These are phyloP conservation scores for Anticlea derivata DNA, from an alignment of 2,888 invertebrate species.

Conservation along the genomic window DNA sequence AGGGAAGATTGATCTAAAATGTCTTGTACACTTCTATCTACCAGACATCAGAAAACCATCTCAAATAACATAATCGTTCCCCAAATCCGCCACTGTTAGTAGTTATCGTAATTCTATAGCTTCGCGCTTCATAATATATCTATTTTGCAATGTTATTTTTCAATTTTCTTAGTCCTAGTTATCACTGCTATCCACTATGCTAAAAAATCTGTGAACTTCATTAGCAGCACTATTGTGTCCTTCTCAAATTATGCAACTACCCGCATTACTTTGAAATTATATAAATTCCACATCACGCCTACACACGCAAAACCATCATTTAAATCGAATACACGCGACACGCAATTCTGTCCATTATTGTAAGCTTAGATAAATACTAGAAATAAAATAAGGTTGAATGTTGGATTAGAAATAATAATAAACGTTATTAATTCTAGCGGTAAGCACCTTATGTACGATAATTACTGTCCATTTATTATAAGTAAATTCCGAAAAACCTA, in stretches of 20 bases:
- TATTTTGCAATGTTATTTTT: conserved; percentile 3
- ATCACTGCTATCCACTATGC: conserved; percentile 1
- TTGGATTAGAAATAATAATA: conserved; percentile 49
- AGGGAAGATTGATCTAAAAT: too few relatives aligned
- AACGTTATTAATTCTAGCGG: conserved; percentile 54
- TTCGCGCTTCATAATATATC: conserved; percentile 18
- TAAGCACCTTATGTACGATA: conserved; percentile 73
- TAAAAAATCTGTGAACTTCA: neutral
- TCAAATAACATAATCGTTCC: too few relatives aligned
- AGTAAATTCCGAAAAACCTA: neutral
- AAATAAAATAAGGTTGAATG: conserved; percentile 54
- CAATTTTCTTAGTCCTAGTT: neutral
- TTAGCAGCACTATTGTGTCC: neutral
- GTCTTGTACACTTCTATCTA: too few relatives aligned
- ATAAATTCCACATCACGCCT: conserved; percentile 16
- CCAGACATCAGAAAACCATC: too few relatives aligned
- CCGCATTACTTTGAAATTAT: conserved; percentile 16
- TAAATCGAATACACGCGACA: conserved; percentile 69
- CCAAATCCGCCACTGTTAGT: too few relatives aligned
- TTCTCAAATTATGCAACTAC: neutral
- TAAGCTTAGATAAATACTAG: conserved; percentile 52
- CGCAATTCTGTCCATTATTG: conserved; percentile 82
- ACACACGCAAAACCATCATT: conserved; percentile 48
- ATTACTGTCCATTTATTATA: conserved; percentile 68
- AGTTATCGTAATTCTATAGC: conserved; percentile 40